phyloP scores from a whole-genome alignment of 2,888 invertebrate genomes.

The Empis stercorea region DNA sequence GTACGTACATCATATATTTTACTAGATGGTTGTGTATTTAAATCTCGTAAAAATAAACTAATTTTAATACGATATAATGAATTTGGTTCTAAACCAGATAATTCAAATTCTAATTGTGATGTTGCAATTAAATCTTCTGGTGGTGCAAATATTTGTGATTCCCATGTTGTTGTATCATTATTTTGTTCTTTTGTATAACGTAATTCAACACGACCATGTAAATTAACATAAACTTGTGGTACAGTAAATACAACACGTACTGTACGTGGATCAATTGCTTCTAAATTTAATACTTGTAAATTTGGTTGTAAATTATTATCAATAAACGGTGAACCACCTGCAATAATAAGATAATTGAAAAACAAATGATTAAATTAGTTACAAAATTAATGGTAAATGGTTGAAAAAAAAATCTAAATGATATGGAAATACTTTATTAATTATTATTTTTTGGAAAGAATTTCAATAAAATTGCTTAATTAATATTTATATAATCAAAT shows the following conservation, averaged over 20 bases:
- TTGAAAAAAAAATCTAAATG: too few species aligned
- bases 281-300: conserved; percentile 46
- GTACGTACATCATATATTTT: conserved; percentile 63
- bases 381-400: too few species aligned
- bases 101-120: conserved; percentile 70
- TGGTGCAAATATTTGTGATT: conserved; percentile 74
- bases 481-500: too few species aligned
- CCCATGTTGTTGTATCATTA: conserved; percentile 61
- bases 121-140: conserved; percentile 76
- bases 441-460: too few species aligned
- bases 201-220: conserved; percentile 76
- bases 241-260: conserved; percentile 72
- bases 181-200: conserved; percentile 68
- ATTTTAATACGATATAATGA: conserved; percentile 75
- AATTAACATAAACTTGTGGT: conserved; percentile 67
- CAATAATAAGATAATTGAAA: neutral
- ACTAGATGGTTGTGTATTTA: conserved; percentile 66
- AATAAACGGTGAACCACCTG: neutral
- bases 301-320: conserved; percentile 17
- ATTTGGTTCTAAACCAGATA: conserved; percentile 61
- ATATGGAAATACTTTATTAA: too few species aligned
- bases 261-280: conserved; percentile 65
- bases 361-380: too few species aligned
- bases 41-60: conserved; percentile 60
- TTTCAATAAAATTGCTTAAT: too few species aligned